Conservation (phyloP, 2,888 invertebrate genomes). For the Lasioglossum villosulum region DNA sequence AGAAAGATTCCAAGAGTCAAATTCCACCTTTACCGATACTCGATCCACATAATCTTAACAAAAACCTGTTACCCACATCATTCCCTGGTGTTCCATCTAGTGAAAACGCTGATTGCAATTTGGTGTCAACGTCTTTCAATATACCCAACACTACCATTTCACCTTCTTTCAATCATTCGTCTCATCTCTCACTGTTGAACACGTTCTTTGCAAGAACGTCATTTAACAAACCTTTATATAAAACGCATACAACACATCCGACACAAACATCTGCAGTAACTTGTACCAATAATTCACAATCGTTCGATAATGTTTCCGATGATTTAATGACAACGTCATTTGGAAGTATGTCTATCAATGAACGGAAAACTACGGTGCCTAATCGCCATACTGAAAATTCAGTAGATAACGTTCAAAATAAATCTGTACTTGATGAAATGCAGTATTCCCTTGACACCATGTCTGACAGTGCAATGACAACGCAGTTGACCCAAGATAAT, state of each 20-base stretch:
- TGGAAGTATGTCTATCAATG: constrained; percentile 66
- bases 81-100: constrained; percentile 64
- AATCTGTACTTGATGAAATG: constrained; percentile 47
- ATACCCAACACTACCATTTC: constrained; percentile 55
- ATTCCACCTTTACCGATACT: constrained; percentile 79
- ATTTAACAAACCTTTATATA: constrained; percentile 66
- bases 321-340: constrained; percentile 73
- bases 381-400: constrained; percentile 42
- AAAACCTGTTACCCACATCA: constrained; percentile 69
- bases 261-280: constrained; percentile 41
- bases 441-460: constrained; percentile 52
- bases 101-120: constrained; percentile 70
- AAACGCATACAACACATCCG: constrained; percentile 44
- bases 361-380: constrained; percentile 44
- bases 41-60: constrained; percentile 69
- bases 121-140: constrained; percentile 79
- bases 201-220: constrained; percentile 67
- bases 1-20: constrained; percentile 82
- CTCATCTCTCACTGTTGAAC: constrained; percentile 59
- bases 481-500: constrained; percentile 58
- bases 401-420: constrained; percentile 33
- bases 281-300: constrained; percentile 44
- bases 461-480: constrained; percentile 32
- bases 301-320: constrained; percentile 63
- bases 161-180: constrained; percentile 63